Percentiles rank a stretch among this genome's conserved stretches.
Evolutionary conservation across 2,888 invertebrate genomes (phyloP).

Genomic region (Lasioglossum malachurum): DNA sequence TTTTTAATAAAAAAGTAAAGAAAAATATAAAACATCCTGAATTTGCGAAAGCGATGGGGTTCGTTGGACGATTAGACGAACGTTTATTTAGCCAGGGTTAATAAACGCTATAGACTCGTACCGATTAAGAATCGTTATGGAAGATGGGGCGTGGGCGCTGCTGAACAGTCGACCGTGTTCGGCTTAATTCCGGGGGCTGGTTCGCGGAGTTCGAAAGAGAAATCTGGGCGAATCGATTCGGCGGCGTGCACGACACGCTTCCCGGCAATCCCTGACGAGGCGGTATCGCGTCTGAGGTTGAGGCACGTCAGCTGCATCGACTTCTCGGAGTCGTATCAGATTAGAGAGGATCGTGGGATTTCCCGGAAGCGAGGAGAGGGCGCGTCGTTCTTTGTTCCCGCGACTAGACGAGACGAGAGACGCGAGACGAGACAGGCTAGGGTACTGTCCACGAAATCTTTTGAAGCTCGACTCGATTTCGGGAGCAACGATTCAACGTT

Average conservation of each 20-base stretch:
- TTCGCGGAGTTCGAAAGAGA: slow-evolving; percentile 23
- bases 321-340: slow-evolving; percentile 37
- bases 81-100: too few relatives aligned
- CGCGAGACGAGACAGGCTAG: neutral
- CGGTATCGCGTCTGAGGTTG: slow-evolving; percentile 45
- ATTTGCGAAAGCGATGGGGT: too few relatives aligned
- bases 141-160: neutral
- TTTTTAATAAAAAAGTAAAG: too few relatives aligned
- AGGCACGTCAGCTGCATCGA: slow-evolving; percentile 53
- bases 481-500: neutral
- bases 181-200: neutral
- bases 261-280: slow-evolving; percentile 14
- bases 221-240: slow-evolving; percentile 39
- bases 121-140: neutral
- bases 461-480: neutral
- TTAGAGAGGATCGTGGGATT: slow-evolving; percentile 33
- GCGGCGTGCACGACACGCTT: neutral
- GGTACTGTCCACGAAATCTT: neutral
- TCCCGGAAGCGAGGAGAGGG: neutral
- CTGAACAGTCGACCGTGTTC: neutral
- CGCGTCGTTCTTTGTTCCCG: neutral
- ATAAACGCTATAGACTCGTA: neutral
- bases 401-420: neutral
- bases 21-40: too few relatives aligned
- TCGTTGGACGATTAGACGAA: too few relatives aligned